These are phyloP conservation scores for Parambassis ranga DNA, from an alignment of 2,797 vertebrate species.

Conservation along the genomic window DNA sequence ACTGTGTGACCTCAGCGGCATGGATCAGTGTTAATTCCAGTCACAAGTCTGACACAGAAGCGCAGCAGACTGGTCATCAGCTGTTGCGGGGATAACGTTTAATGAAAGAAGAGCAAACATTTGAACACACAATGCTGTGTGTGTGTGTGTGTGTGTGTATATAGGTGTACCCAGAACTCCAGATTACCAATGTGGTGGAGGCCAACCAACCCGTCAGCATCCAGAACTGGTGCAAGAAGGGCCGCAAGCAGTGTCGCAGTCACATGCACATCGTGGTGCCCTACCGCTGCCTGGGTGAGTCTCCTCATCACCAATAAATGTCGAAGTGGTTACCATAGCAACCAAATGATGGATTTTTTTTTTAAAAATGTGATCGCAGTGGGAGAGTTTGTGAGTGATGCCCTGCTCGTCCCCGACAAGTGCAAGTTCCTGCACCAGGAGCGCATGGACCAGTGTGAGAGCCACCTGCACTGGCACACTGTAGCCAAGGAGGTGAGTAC, in stretches of 20 bases:
- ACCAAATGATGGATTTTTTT: slow-evolving; percentile 75
- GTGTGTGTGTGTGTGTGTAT: not conserved
- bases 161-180: slow-evolving; percentile 94
- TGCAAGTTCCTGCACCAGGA: slow-evolving; percentile 99
- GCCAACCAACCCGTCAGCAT: slow-evolving; percentile 93
- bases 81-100: not conserved
- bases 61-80: not conserved
- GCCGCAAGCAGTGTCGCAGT: slow-evolving; percentile 89
- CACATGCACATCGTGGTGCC: slow-evolving; percentile 94
- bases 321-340: too few relatives aligned
- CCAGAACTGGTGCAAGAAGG: slow-evolving; percentile 94
- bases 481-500: slow-evolving; percentile 93
- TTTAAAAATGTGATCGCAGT: slow-evolving; percentile 87
- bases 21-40: not conserved
- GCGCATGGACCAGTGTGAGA: slow-evolving; percentile 97
- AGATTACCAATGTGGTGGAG: slow-evolving; percentile 96
- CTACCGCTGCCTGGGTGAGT: slow-evolving; percentile 91
- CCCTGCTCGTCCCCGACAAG: slow-evolving; percentile 96
- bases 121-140: too few relatives aligned
- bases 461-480: slow-evolving; percentile 98
- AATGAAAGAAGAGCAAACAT: too few relatives aligned
- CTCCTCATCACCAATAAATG: too few relatives aligned
- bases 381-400: slow-evolving; percentile 97
- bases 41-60: not conserved
- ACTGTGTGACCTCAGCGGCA: not conserved